Evolutionary conservation across 2,113 vertebrate species (phyloP).

Genomic region (Lepisosteus oculatus): DNA sequence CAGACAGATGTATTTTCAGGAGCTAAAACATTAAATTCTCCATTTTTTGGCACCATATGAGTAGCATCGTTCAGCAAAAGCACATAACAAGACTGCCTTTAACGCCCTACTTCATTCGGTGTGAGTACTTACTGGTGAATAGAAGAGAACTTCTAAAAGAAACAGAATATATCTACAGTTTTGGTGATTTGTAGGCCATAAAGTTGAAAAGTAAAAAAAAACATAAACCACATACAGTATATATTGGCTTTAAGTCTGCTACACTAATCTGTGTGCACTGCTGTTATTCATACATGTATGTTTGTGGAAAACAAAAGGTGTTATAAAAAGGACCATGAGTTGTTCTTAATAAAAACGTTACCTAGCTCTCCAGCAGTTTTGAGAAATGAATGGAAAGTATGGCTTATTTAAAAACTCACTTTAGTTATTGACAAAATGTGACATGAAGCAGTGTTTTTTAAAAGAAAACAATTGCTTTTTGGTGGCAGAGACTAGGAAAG

Average conservation of each 20-base stretch:
- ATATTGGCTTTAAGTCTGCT: neutral
- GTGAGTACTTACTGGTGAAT: neutral
- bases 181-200: neutral
- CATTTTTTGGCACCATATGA: slow-evolving; percentile 35
- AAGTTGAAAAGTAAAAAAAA: neutral
- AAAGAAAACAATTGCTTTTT: neutral
- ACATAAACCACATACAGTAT: too few species aligned
- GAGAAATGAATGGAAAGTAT: neutral
- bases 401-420: neutral
- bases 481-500: too few species aligned
- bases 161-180: neutral
- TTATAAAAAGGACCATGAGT: neutral
- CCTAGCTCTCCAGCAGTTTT: neutral
- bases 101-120: neutral
- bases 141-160: too few species aligned
- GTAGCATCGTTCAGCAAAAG: slow-evolving; percentile 21
- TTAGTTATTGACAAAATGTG: neutral
- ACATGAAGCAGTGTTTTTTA: neutral
- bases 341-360: neutral
- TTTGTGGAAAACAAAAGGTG: neutral
- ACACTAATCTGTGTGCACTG: neutral
- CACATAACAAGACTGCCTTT: neutral
- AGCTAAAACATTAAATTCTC: neutral
- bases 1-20: neutral
- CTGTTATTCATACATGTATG: neutral